A percentile compares a stretch with the other conserved stretches of the same genome.
Conservation (phyloP, 2,888 invertebrate species). For the Drosophila macrothrix region DNA sequence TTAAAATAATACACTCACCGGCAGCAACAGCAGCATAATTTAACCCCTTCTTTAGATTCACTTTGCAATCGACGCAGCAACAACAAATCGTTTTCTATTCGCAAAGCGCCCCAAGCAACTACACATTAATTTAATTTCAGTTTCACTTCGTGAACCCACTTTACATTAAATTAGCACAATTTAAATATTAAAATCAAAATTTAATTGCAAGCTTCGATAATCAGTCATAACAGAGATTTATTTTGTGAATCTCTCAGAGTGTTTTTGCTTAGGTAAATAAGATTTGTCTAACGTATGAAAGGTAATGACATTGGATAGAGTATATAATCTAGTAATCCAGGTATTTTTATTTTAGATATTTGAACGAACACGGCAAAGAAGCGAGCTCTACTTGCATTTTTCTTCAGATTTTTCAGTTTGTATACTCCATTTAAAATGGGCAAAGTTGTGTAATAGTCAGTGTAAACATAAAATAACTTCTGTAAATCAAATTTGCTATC, state of each 20-base stretch:
- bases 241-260: neutral
- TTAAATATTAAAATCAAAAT: neutral
- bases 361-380: neutral
- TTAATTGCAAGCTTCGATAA: neutral
- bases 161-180: neutral
- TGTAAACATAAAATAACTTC: neutral
- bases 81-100: neutral
- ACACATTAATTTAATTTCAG: neutral
- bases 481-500: neutral
- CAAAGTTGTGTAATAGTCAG: neutral
- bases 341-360: neutral
- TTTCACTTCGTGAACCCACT: neutral
- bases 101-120: neutral
- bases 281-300: too few species aligned
- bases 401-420: neutral
- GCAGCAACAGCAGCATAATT: neutral
- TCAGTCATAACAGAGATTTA: neutral
- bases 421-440: neutral
- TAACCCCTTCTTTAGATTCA: neutral
- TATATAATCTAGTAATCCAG: neutral
- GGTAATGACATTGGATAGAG: neutral
- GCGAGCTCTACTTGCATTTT: neutral
- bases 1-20: neutral
- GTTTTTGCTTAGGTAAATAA: neutral
- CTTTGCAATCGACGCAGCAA: neutral